Evolutionary conservation across 2,888 invertebrate species (phyloP), one percentile per base, ranked within the genome.

Genomic region (Pecten maximus): DNA sequence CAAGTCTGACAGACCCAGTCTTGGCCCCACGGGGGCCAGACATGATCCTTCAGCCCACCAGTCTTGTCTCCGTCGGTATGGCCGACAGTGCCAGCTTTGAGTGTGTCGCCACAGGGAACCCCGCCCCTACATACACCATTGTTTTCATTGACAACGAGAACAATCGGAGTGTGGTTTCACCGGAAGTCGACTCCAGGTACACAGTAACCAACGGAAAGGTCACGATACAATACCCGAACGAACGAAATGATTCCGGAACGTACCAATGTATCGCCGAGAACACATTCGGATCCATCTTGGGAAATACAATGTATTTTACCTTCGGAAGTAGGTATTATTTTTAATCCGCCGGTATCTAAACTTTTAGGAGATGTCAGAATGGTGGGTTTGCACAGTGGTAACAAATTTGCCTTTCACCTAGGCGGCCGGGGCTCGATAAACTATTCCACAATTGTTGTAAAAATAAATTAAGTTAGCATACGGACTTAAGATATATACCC

Each of bases 251-350:
- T 96, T 98, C 98, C 96, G 98, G 99, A 0, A 98, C 98, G 35
- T 99, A 99, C 97, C 98, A 99, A 96, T 99, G 99, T 96, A 98
- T 98, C 94, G 99, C 99, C 2, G 97, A 98, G 39, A 99, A 99
- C 97, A 97, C 98, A 95, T 99, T 98, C 97, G 99, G 99, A 6
- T 98, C 98, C 16, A 98, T 99, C 90, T 97, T 98, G 48, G 99
- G 99, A 0, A 98, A 98, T 96, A 98, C 98, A 94, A 98, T 98
- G 0, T 97, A 98, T 88, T 97, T 99, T 3, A 98, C 98, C 88
- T 99, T 99, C 97, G 99, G 99, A 40, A 97, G 97, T 97, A 93
- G 95, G 96, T 94, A 89, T 19, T 39, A 40, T 15, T 40, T 74
- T 35, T n/a, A 0, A n/a, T n/a, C n/a, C n/a, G n/a, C n/a, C n/a